Evolutionary conservation across 2,888 invertebrate species (phyloP), one percentile per base, ranked within the genome.

Genomic region (Zygothrica quintamaculata): DNA sequence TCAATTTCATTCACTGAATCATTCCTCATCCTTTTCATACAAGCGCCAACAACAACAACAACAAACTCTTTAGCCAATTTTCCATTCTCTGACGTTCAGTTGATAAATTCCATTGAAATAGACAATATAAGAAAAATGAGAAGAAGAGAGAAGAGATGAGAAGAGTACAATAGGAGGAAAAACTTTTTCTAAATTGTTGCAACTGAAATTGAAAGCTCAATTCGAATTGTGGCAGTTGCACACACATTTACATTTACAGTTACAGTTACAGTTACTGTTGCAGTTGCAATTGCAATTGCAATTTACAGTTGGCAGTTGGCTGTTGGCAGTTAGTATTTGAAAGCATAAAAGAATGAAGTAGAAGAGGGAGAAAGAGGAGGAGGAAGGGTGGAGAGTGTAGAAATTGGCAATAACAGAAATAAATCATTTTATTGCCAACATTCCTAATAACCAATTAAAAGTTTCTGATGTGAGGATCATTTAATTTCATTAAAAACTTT

Each of bases 361-460:
- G n/a, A n/a, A n/a, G n/a, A n/a, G n/a, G n/a, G n/a, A n/a, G n/a
- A n/a, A n/a, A n/a, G n/a, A n/a, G n/a, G n/a, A n/a, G n/a, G n/a
- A n/a, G n/a, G n/a, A n/a, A n/a, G n/a, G n/a, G n/a, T n/a, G n/a
- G n/a, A n/a, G n/a, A n/a, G n/a, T n/a, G n/a, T n/a, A n/a, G n/a
- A 5, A 29, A 9, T 29, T 29, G 29, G n/a, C n/a, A n/a, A 2
- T 29, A 29, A 29, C 29, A 9, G 36, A 39, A 22, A 64, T 64
- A 46, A 70, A 74, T 65, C 50, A 74, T 69, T 53, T 42, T 40
- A n/a, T 40, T 56, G 16, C 36, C 51, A 61, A 56, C 59, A 65
- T 65, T 76, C 47, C 68, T 60, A 60, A 71, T 73, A 76, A 75
- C 70, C 75, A 80, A 85, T 80, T 80, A 85, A 85, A 82, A 85